Conservation (phyloP, 2,113 vertebrate species). For the Bufo bufo region DNA sequence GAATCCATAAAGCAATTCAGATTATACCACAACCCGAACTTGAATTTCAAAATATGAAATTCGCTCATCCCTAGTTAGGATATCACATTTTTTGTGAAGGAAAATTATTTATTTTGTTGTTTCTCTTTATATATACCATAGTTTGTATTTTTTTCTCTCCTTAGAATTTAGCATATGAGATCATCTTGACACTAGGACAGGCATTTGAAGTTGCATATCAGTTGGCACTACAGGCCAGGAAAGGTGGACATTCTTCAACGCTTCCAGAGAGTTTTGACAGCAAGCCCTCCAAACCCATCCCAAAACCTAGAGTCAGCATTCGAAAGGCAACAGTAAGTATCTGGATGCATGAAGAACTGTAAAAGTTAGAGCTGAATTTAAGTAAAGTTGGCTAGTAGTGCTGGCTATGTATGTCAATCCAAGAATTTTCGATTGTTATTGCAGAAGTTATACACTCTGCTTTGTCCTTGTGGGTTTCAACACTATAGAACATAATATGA, state of each 20-base stretch:
- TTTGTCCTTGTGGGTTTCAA: neutral
- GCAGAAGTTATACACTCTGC: too few species aligned
- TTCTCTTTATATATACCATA: too few species aligned
- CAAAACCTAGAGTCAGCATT: slow-evolving; percentile 96
- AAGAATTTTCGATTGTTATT: too few species aligned
- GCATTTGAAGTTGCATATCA: slow-evolving; percentile 99
- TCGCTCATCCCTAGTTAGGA: too few species aligned
- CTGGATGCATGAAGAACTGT: neutral
- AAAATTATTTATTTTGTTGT: too few species aligned
- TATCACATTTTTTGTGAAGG: too few species aligned
- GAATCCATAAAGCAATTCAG: too few species aligned
- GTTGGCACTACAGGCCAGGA: slow-evolving; percentile 94
- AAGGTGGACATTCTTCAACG: slow-evolving; percentile 94
- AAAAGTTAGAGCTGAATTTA: neutral
- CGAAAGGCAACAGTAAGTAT: slow-evolving; percentile 94
- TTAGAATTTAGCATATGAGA: slow-evolving; percentile 98
- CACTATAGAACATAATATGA: too few species aligned
- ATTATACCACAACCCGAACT: too few species aligned
- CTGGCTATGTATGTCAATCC: too few species aligned
- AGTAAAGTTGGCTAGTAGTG: neutral
- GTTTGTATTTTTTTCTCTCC: slow-evolving; percentile 53
- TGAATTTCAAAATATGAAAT: too few species aligned
- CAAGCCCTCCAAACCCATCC: slow-evolving; percentile 96
- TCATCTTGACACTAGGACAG: slow-evolving; percentile 97
- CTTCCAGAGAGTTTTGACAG: slow-evolving; percentile 97